Evolutionary conservation across 2,113 vertebrate species (phyloP).

Genomic region (Sander vitreus): DNA sequence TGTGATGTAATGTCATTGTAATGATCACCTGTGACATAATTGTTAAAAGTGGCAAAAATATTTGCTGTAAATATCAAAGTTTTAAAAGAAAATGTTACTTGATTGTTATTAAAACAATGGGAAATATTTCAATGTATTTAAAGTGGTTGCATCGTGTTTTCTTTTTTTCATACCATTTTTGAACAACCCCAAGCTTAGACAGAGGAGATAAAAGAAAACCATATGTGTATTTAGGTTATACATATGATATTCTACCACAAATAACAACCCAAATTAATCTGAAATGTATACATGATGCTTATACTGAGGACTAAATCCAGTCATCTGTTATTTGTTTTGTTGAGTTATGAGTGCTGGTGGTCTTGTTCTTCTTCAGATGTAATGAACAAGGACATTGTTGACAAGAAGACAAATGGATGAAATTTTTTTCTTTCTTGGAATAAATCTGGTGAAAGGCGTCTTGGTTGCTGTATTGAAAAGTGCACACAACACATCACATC

Average conservation of each 20-base stretch:
- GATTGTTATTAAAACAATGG: conserved; percentile 66
- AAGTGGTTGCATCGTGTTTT: conserved; percentile 72
- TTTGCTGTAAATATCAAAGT: conserved; percentile 79
- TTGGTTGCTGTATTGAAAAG: conserved; percentile 34
- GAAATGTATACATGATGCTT: conserved; percentile 68
- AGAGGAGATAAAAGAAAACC: conserved; percentile 44
- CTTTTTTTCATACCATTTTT: conserved; percentile 67
- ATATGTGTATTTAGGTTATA: conserved; percentile 65
- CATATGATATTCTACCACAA: conserved; percentile 58
- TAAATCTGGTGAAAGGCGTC: conserved; percentile 77
- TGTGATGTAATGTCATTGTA: conserved; percentile 65
- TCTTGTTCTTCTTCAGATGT: conserved; percentile 66
- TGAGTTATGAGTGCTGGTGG: conserved; percentile 63
- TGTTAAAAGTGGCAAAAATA: conserved; percentile 71
- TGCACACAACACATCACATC: conserved; percentile 6
- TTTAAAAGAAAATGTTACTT: conserved; percentile 69
- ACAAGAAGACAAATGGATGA: conserved; percentile 59
- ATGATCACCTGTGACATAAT: conserved; percentile 67
- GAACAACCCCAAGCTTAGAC: conserved; percentile 50
- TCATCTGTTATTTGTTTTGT: conserved; percentile 56
- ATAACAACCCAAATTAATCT: conserved; percentile 56
- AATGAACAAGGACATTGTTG: conserved; percentile 63
- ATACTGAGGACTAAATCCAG: conserved; percentile 54
- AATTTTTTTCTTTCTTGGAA: conserved; percentile 74
- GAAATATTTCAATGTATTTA: conserved; percentile 70